Evolutionary conservation across 2,797 vertebrate genomes (phyloP).

Genomic region (Coccyzus lansbergi): DNA sequence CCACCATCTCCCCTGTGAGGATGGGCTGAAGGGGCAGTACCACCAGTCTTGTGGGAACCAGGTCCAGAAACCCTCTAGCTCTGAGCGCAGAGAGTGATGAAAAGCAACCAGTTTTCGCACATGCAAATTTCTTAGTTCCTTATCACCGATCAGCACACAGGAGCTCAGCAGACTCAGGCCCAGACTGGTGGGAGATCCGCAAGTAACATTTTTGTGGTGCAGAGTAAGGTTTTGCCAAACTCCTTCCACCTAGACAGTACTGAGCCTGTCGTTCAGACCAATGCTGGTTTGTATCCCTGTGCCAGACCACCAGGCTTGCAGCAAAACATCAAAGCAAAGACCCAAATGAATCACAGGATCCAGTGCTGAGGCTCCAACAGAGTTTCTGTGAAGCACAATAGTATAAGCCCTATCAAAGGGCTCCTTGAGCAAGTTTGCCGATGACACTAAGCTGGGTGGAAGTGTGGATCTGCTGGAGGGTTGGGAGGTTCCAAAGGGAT

Average conservation of each 20-base stretch:
- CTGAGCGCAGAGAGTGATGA: not conserved
- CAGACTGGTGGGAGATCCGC: not conserved
- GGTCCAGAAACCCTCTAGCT: not conserved
- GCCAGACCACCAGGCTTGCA: not conserved
- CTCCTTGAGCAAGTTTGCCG: too few species aligned
- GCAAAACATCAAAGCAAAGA: not conserved
- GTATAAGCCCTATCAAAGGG: not conserved
- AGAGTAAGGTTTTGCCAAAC: not conserved
- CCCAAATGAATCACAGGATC: not conserved
- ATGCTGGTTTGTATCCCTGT: not conserved
- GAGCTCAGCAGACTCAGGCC: not conserved
- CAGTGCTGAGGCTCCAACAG: not conserved
- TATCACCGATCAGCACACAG: not conserved
- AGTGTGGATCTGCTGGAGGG: too few species aligned
- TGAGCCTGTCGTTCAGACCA: not conserved
- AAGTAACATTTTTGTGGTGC: slow-evolving; percentile 17
- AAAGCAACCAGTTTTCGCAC: not conserved
- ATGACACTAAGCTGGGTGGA: too few species aligned
- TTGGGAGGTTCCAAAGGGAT: too few species aligned
- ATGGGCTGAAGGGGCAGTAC: not conserved
- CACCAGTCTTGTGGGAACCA: rapidly evolving
- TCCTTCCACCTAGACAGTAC: slow-evolving; percentile 1
- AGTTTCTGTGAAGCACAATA: not conserved
- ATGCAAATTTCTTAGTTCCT: not conserved
- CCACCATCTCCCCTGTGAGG: not conserved